Conservation (phyloP, 2,888 invertebrate species). For the Leptothorax acervorum region DNA sequence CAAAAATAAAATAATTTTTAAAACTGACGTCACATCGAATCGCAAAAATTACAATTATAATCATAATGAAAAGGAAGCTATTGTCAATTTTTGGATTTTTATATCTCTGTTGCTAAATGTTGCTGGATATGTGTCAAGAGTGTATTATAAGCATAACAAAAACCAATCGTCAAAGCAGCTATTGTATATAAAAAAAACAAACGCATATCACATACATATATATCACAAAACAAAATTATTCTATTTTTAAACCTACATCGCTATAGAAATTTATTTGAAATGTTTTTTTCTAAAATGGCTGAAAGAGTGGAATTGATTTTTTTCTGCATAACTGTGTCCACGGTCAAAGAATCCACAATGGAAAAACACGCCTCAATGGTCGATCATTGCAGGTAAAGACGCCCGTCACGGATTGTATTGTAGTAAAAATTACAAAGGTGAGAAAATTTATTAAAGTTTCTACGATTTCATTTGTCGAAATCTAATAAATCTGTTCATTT, state of each 20-base stretch:
- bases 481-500: no score
- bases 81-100: neutral
- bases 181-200: neutral
- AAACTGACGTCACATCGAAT: neutral
- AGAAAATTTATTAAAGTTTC: no score
- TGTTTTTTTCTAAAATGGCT: neutral
- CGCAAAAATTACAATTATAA: neutral
- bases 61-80: neutral
- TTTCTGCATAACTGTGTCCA: neutral
- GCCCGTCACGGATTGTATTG: no score
- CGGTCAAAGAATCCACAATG: neutral
- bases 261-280: neutral
- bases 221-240: neutral
- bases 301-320: neutral
- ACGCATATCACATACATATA: no score
- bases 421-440: no score
- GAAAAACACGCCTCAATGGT: neutral
- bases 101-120: neutral
- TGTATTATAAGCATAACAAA: neutral
- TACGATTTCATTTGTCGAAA: no score
- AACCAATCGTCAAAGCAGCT: neutral
- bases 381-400: no score
- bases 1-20: neutral
- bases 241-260: neutral
- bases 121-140: neutral